phyloP scores from a whole-genome alignment of 1,140 invertebrate genomes.

The Akabosia matsudoensis region DNA sequence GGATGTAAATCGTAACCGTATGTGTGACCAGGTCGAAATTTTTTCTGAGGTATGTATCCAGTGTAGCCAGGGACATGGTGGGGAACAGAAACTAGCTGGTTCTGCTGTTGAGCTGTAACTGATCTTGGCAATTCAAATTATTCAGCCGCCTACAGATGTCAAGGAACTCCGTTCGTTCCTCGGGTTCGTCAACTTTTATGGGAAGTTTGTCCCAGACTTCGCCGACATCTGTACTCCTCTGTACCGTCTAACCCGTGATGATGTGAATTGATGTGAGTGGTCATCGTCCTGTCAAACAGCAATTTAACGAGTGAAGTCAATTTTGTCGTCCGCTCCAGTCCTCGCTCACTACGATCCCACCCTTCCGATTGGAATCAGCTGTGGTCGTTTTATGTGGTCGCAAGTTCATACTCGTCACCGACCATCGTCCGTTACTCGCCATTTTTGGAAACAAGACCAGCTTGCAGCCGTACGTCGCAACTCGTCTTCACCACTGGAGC shows the following conservation, averaged over 20 bases:
- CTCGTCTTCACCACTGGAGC: constrained; percentile 49
- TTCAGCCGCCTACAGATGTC: constrained; percentile 41
- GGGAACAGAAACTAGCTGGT: too few species aligned
- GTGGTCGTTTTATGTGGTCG: too few species aligned
- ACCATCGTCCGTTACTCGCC: constrained; percentile 53
- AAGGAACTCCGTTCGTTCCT: constrained; percentile 47
- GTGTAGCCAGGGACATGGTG: too few species aligned
- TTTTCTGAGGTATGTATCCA: too few species aligned
- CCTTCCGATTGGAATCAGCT: constrained; percentile 45
- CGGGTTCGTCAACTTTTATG: constrained; percentile 50
- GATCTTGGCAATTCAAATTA: constrained; percentile 49
- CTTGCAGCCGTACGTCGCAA: constrained; percentile 49
- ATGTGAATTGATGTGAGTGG: not conserved
- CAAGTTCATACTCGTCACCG: constrained; percentile 53
- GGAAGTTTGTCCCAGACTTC: constrained; percentile 50
- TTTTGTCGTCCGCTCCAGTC: constrained; percentile 49
- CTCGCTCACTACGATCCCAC: not conserved
- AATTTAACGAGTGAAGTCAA: too few species aligned
- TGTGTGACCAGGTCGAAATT: too few species aligned
- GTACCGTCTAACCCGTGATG: constrained; percentile 30
- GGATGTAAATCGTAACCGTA: too few species aligned
- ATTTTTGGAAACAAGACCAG: constrained; percentile 50
- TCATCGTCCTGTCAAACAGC: too few species aligned
- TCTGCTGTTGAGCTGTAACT: too few species aligned
- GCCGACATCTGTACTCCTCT: constrained; percentile 45